Conservation (phyloP, 2,888 invertebrate genomes). For the Elgonia sp. region DNA sequence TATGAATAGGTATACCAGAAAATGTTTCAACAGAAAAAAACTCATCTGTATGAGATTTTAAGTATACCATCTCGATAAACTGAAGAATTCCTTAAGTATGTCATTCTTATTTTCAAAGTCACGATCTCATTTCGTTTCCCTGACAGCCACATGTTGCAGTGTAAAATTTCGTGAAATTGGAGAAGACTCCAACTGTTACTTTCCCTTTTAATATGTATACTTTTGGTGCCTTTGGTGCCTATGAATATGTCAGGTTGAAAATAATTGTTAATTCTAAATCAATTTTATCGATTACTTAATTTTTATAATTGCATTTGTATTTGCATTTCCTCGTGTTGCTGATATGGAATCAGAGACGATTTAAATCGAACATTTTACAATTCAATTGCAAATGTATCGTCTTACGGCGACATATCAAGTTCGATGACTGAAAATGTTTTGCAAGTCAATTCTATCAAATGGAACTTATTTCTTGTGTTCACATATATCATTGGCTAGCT, state of each 20-base stretch:
- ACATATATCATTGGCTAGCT: conserved; percentile 26
- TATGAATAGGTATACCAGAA: too few species aligned
- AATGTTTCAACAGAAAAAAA: too few species aligned
- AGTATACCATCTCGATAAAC: not conserved
- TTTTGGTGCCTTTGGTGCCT: conserved; percentile 17
- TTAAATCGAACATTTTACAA: conserved; percentile 46
- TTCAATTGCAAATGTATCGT: conserved; percentile 51
- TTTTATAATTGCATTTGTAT: not conserved
- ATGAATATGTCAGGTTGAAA: conserved; percentile 2
- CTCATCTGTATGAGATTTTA: not conserved
- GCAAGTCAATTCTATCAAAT: conserved; percentile 37
- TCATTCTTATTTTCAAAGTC: conserved; percentile 50
- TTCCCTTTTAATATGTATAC: conserved; percentile 41
- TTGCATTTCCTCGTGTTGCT: not conserved
- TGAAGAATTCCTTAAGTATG: conserved; percentile 19
- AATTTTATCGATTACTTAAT: not conserved
- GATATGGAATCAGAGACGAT: not conserved
- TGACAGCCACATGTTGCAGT: conserved; percentile 47
- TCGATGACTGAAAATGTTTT: conserved; percentile 33
- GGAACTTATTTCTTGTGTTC: conserved; percentile 6
- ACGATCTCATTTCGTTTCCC: conserved; percentile 50
- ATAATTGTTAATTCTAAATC: not conserved
- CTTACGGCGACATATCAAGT: conserved; percentile 29
- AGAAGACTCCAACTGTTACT: conserved; percentile 46
- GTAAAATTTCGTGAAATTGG: conserved; percentile 68